phyloP scores from a whole-genome alignment of 2,888 invertebrate genomes.

The Allacma fusca region DNA sequence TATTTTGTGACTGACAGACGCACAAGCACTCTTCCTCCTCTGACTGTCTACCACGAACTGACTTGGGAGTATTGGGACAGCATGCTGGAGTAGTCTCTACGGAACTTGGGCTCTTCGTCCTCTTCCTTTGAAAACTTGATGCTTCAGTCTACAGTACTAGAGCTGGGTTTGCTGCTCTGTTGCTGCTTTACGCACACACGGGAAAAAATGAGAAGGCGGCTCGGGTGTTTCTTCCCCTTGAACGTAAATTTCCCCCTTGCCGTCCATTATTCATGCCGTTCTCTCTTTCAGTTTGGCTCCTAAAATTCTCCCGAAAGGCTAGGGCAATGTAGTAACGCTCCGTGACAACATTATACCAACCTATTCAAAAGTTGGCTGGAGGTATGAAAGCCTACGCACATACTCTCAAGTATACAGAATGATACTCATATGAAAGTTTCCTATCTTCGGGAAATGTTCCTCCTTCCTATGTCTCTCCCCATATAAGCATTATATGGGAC shows the following conservation, averaged over 20 bases:
- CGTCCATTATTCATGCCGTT: slow-evolving; percentile 47
- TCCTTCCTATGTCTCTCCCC: no score
- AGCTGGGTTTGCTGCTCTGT: neutral
- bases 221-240: slow-evolving; percentile 27
- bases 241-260: slow-evolving; percentile 38
- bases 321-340: slow-evolving; percentile 22
- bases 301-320: slow-evolving; percentile 37
- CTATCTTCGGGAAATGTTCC: no score
- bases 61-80: neutral
- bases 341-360: slow-evolving; percentile 30
- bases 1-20: neutral
- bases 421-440: no score
- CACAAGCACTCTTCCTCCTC: slow-evolving; percentile 30
- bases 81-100: slow-evolving; percentile 5
- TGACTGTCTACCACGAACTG: slow-evolving; percentile 28
- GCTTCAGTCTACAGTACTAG: neutral
- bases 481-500: no score
- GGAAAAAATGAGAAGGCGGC: slow-evolving; percentile 21
- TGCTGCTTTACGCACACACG: slow-evolving; percentile 6
- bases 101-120: neutral
- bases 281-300: slow-evolving; percentile 44
- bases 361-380: slow-evolving; percentile 6
- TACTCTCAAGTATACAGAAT: no score
- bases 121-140: no score
- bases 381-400: no score